phyloP scores from a whole-genome alignment of 1,140 invertebrate species.

The Zaprionus davidi region DNA sequence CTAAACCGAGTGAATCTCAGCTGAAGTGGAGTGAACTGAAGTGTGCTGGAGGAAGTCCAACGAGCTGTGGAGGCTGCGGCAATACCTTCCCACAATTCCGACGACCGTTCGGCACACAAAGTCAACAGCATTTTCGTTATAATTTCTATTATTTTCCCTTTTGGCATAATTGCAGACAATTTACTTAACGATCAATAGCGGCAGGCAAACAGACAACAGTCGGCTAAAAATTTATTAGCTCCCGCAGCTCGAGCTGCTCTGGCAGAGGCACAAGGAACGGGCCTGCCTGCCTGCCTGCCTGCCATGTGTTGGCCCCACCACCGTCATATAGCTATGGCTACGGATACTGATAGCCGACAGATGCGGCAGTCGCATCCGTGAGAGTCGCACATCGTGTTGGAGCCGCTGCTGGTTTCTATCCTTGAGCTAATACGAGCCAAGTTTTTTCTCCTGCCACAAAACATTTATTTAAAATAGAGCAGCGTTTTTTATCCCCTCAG shows the following conservation, averaged over 20 bases:
- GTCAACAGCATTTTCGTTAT: conserved; percentile 80
- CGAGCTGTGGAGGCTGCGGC: background rate
- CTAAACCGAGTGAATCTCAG: background rate
- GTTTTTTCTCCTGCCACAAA: conserved; percentile 70
- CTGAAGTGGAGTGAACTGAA: conserved; percentile 6
- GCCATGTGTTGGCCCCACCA: conserved; percentile 66
- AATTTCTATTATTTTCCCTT: conserved; percentile 83
- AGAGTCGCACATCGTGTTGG: conserved; percentile 68
- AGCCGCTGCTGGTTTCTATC: conserved; percentile 58
- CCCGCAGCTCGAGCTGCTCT: conserved; percentile 64
- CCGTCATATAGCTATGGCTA: conserved; percentile 32
- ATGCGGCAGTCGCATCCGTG: conserved; percentile 57
- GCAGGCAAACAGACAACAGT: conserved; percentile 65
- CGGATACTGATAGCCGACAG: conserved; percentile 44
- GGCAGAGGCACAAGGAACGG: conserved; percentile 36
- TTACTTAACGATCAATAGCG: conserved; percentile 83
- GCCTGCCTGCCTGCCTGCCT: conserved; percentile 29
- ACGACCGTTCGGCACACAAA: conserved; percentile 49
- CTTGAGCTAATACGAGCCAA: conserved; percentile 67
- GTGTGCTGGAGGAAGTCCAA: conserved; percentile 1
- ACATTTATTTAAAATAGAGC: conserved; percentile 82
- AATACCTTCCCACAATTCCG: conserved; percentile 65
- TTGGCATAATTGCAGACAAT: conserved; percentile 83
- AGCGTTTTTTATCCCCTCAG: conserved; percentile 44
- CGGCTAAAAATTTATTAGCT: conserved; percentile 78